A percentile compares a stretch with the other conserved stretches of the same genome.
Evolutionary conservation across 1,140 invertebrate genomes (phyloP).

Genomic region (Hypothenemus hampei): DNA sequence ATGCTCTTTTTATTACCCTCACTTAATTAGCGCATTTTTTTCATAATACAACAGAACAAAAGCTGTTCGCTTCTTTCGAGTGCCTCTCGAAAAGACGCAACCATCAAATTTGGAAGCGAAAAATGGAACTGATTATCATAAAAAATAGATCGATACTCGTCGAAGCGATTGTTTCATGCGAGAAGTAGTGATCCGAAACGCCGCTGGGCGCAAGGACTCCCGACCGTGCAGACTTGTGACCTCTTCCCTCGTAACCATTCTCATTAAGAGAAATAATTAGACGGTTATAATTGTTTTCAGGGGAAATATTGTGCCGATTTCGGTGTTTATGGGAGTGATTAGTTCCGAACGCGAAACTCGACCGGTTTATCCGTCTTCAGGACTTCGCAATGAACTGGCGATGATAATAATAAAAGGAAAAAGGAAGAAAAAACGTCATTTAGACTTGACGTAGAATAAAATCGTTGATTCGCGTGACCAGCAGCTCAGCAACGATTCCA

Average conservation of each 20-base stretch:
- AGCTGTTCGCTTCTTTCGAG: too few relatives aligned
- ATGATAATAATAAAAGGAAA: conserved; percentile 2
- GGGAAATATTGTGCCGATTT: conserved; percentile 36
- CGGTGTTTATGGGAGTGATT: conserved; percentile 31
- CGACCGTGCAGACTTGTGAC: conserved; percentile 34
- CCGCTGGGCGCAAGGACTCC: conserved; percentile 33
- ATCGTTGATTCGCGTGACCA: conserved; percentile 19
- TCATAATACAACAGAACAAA: too few relatives aligned
- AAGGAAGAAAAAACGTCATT: too few relatives aligned
- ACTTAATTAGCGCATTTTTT: too few relatives aligned
- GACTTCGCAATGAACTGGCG: background rate
- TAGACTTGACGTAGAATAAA: conserved; percentile 4
- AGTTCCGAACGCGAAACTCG: background rate
- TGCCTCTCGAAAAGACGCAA: too few relatives aligned
- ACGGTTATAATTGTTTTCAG: conserved; percentile 32
- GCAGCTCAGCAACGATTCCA: conserved; percentile 14
- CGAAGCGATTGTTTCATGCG: conserved; percentile 14
- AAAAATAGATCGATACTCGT: conserved; percentile 19
- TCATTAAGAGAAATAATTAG: conserved; percentile 43
- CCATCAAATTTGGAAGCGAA: too few relatives aligned
- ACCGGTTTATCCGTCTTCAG: background rate
- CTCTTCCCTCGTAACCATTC: conserved; percentile 33
- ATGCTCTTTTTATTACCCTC: too few relatives aligned
- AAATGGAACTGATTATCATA: conserved; percentile 20
- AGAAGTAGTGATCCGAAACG: conserved; percentile 39